Evolutionary conservation across 2,797 vertebrate species (phyloP).

Genomic region (Manis javanica): DNA sequence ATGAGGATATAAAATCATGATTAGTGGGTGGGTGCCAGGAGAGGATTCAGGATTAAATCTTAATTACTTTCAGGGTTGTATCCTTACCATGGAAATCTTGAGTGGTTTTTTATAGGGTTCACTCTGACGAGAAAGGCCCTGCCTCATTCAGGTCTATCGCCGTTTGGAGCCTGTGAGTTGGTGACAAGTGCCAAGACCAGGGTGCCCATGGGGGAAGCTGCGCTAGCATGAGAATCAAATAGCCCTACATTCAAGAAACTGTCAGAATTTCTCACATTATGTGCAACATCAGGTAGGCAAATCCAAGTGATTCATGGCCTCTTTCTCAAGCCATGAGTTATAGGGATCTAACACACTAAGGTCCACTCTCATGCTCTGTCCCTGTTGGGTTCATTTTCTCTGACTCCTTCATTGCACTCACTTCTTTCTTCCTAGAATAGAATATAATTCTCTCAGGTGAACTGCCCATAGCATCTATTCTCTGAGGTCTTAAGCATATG

Average conservation of each 20-base stretch:
- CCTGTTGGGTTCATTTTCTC: background rate
- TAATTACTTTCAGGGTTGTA: constrained; percentile 51
- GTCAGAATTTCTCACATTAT: constrained; percentile 33
- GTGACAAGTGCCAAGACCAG: background rate
- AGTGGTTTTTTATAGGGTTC: constrained; percentile 64
- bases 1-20: constrained; percentile 72
- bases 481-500: background rate
- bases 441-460: background rate
- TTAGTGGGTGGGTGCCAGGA: constrained; percentile 55
- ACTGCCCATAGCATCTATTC: background rate
- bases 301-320: constrained; percentile 55
- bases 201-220: background rate
- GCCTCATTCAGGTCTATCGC: background rate
- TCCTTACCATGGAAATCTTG: constrained; percentile 74
- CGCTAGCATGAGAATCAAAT: background rate
- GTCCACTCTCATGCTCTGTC: background rate
- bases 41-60: constrained; percentile 54
- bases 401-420: background rate
- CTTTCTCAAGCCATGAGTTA: background rate
- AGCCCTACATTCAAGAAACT: background rate
- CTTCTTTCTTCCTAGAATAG: background rate
- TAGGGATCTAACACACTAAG: background rate
- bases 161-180: background rate
- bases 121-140: constrained; percentile 65
- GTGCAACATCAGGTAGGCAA: background rate